Evolutionary conservation across 35 echinoderm and acorn worm species (phyloP), one percentile per base, ranked within the genome.

Genomic region (Anneissia japonica): DNA sequence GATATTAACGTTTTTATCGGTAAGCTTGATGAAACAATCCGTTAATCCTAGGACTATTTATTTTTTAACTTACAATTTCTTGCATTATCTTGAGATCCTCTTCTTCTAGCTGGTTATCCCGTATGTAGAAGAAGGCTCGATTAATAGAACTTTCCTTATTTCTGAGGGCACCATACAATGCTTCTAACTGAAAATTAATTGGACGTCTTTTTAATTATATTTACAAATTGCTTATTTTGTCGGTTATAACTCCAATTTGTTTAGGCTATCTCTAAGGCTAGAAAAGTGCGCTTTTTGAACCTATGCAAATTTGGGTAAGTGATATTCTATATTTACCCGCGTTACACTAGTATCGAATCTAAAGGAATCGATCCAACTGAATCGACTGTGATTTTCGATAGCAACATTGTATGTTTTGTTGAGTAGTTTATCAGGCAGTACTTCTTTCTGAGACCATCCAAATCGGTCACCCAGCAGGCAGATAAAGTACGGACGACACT

Each of bases 401-500:
- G 90, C 94, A 32, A 64, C 89, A 28, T 89, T 83, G 80, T 83
- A 97, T 73, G 83, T 97, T 45, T 87, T 87, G 74, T 97, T 73
- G n/a, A 97, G 83, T 3, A 88, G 38, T 74, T 97, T 74, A 77
- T 97, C 94, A 35, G 56, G 45, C 46, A 89, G 83, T 35, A 83
- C 55, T 74, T 90, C 35, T 0, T 37, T 89, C 75, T 97, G 94
- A 73, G 81, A 92, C 94, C 94, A 97, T 16, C 94, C 94, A 34
- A 73, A 97, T 0, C 94, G 87, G 33, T 97, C 94, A 5, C 94
- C 94, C 74, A 97, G 74, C 0, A 97, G 87, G 72, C 94, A 97
- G 32, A 97, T 90, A 46, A 97, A 97, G 43, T 97, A 97, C 46
- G 94, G 94, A 16, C 94, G 87, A 56, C 94, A 97, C 35, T 86